Evolutionary conservation across 1,140 invertebrate species (phyloP).

Genomic region (Drosophila rufa): DNA sequence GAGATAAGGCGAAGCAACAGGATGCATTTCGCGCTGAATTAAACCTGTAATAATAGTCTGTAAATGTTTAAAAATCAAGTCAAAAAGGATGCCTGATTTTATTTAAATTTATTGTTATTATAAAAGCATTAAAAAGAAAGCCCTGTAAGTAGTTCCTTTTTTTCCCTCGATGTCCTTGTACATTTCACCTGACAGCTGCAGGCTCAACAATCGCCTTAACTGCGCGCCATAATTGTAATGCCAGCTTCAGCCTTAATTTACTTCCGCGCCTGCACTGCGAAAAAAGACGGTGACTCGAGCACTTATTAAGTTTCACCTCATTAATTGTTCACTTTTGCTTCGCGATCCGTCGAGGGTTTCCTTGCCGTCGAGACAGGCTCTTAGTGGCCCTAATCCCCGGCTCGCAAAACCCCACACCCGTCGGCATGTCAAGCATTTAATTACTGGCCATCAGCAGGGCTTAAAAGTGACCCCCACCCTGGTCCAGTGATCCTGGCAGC

Average conservation of each 20-base stretch:
- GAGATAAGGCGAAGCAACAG: constrained; percentile 25
- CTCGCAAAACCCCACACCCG: constrained; percentile 51
- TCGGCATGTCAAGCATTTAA: constrained; percentile 81
- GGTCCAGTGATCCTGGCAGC: constrained; percentile 15
- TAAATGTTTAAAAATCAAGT: neutral
- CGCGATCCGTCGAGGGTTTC: constrained; percentile 12
- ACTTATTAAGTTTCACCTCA: constrained; percentile 24
- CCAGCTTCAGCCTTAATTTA: constrained; percentile 71
- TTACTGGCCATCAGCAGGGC: constrained; percentile 78
- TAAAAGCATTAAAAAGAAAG: too few species aligned
- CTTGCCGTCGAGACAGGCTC: constrained; percentile 16
- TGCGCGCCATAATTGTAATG: constrained; percentile 78
- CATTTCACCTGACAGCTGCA: constrained; percentile 33
- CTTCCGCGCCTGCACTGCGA: constrained; percentile 22
- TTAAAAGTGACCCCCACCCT: constrained; percentile 58
- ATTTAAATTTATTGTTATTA: too few species aligned
- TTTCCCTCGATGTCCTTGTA: neutral
- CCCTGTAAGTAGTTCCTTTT: neutral
- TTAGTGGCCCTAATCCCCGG: constrained; percentile 58
- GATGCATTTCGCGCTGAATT: constrained; percentile 1
- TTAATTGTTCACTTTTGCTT: constrained; percentile 37
- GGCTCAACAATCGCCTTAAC: constrained; percentile 58
- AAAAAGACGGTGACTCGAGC: constrained; percentile 3
- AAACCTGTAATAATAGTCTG: constrained; percentile 6
- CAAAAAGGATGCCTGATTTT: too few species aligned